Conservation (phyloP, 1,140 invertebrate species). For the Drosophila lowei region DNA sequence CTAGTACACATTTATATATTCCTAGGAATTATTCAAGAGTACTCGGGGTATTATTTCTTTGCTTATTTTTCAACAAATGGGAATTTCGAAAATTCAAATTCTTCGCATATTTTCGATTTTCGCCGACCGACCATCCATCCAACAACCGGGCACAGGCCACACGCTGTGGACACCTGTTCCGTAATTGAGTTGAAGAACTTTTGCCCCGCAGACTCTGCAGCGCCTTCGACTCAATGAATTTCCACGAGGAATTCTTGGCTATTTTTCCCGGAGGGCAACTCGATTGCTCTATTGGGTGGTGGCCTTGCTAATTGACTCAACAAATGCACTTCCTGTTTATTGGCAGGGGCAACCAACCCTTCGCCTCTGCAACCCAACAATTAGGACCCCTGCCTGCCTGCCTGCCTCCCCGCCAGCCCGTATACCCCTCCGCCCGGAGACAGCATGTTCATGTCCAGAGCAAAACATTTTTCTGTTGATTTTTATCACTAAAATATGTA, state of each 20-base stretch:
- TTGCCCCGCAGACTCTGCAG: slow-evolving; percentile 1
- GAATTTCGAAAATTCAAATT: slow-evolving; percentile 10
- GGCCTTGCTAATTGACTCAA: slow-evolving; percentile 41
- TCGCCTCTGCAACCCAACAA: background rate
- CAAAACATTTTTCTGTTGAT: slow-evolving; percentile 63
- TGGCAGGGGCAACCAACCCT: slow-evolving; percentile 18
- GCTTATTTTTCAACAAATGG: background rate
- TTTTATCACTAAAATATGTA: slow-evolving; percentile 82
- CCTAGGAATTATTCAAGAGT: too few species aligned
- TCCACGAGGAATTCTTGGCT: slow-evolving; percentile 15
- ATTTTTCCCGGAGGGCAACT: background rate
- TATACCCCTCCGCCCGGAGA: slow-evolving; percentile 1
- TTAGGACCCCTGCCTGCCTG: background rate
- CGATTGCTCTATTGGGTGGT: slow-evolving; percentile 1
- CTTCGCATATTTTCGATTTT: slow-evolving; percentile 20
- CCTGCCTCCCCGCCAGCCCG: background rate
- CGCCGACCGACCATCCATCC: background rate
- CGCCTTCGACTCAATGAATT: slow-evolving; percentile 33
- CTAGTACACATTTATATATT: too few species aligned
- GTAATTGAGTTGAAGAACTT: slow-evolving; percentile 34
- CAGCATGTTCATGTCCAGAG: slow-evolving; percentile 50
- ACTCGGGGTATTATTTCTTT: background rate
- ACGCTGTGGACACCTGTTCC: slow-evolving; percentile 46
- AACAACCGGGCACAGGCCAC: slow-evolving; percentile 36
- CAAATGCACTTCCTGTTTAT: slow-evolving; percentile 49